Evolutionary conservation across 2,113 vertebrate genomes (phyloP).

Genomic region (Tragelaphus buxtoni): DNA sequence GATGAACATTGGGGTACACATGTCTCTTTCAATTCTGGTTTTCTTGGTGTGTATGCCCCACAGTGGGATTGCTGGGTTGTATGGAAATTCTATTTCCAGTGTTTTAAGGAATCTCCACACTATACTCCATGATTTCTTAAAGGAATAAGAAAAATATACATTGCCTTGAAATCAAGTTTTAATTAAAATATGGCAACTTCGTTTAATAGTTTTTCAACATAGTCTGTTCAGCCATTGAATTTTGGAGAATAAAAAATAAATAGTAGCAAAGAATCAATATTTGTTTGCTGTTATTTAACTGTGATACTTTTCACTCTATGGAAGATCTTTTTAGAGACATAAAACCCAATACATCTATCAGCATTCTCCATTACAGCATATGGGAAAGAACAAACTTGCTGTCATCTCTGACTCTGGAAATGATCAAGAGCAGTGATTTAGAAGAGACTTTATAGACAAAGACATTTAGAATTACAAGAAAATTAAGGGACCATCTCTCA

Average conservation of each 20-base stretch:
- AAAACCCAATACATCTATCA: neutral
- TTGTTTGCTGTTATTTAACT: neutral
- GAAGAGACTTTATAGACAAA: neutral
- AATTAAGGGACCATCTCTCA: neutral
- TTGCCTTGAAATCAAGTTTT: neutral
- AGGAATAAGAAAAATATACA: neutral
- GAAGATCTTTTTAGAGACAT: neutral
- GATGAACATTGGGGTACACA: accelerated
- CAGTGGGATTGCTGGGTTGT: neutral
- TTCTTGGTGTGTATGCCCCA: neutral
- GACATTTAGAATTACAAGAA: neutral
- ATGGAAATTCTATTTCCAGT: neutral
- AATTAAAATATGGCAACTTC: neutral
- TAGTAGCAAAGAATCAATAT: neutral
- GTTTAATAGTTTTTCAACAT: neutral
- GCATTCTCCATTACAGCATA: neutral
- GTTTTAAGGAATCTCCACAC: neutral
- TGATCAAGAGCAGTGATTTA: neutral
- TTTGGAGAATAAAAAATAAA: neutral
- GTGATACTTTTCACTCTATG: neutral
- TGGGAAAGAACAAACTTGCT: neutral
- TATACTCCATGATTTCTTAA: neutral
- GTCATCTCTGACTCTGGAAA: neutral
- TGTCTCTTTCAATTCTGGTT: neutral
- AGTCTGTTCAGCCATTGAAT: neutral